Evolutionary conservation across 2,113 vertebrate species (phyloP), one percentile per base, ranked within the genome.

Genomic region (Lasiurus cinereus): DNA sequence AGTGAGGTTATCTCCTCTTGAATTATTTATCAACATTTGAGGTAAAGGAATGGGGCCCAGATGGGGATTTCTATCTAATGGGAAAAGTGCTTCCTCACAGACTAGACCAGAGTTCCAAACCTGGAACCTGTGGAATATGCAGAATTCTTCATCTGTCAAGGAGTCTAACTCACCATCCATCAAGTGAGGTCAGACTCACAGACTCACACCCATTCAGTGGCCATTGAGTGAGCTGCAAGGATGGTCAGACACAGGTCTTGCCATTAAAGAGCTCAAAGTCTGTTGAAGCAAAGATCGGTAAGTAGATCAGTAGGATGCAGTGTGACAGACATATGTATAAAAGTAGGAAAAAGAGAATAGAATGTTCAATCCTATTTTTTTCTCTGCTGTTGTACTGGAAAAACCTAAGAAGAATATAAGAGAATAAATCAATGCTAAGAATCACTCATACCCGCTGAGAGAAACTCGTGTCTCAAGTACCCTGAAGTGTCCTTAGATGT

Each of bases 1-100:
- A 73, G 67, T 48, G 54, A 94, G 19, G 39, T 78, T 83, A 82
- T 69, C 27, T 64, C n/a, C 83, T 59, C 10, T 50, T 82, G 54
- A 88, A 94, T 94, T 83, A 69, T 87, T 95, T 95, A 79, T 94
- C 4, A 19, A 79, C 54, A 39, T 78, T 86, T 78, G 54, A 89
- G 46, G 5, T 48, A 94, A 88, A 31, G 70, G 54, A 83, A 78
- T 93, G 48, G 13, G 64, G 69, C 86, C n/a, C 62, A 93, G 22
- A 52, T 72, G 59, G 87, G 39, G 39, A 93, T 89, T 82, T 67
- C 56, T 66, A 83, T 11, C 29, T 84, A 77, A 89, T 52, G 6
- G 19, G 13, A 43, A 89, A 91, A 88, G 54, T 76, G 24, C 43
- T 67, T 89, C 29, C n/a, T 93, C 46, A 80, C n/a, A 72, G 24